phyloP scores from a whole-genome alignment of 1,140 invertebrate species.

The Drosophila chauvacae region DNA sequence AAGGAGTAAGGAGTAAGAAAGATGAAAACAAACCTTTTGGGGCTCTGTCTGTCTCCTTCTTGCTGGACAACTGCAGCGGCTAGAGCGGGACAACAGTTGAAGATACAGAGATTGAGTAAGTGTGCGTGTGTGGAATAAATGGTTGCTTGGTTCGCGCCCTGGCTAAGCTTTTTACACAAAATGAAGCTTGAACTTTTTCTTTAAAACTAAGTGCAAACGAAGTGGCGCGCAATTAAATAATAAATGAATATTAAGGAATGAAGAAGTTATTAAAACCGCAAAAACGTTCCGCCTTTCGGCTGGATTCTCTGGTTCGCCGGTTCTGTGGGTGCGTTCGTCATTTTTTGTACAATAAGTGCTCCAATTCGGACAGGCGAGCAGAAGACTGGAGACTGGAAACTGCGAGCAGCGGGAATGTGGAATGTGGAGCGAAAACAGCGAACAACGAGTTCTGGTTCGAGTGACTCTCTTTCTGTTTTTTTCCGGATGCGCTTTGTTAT shows the following conservation, averaged over 20 bases:
- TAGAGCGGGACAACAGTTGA: background rate
- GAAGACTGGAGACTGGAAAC: conserved; percentile 30
- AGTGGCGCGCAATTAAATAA: background rate
- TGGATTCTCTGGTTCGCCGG: background rate
- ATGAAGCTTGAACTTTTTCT: background rate
- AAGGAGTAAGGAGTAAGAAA: too few species aligned
- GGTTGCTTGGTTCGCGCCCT: conserved; percentile 32
- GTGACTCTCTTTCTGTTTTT: background rate
- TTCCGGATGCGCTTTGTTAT: background rate
- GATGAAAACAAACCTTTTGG: too few species aligned
- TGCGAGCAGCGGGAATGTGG: conserved; percentile 7
- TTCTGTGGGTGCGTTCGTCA: conserved; percentile 23
- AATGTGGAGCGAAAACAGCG: conserved; percentile 16
- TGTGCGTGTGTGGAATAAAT: background rate
- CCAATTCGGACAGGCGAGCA: conserved; percentile 78
- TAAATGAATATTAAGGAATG: background rate
- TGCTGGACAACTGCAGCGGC: background rate
- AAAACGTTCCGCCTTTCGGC: background rate
- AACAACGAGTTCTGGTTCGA: conserved; percentile 25
- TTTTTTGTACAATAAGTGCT: conserved; percentile 82
- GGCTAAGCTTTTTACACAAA: conserved; percentile 38
- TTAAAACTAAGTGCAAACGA: background rate
- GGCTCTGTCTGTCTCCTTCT: background rate
- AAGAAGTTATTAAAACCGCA: background rate
- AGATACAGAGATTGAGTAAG: too few species aligned